phyloP scores from a whole-genome alignment of 2,888 invertebrate species.

The Perdita meconis region DNA sequence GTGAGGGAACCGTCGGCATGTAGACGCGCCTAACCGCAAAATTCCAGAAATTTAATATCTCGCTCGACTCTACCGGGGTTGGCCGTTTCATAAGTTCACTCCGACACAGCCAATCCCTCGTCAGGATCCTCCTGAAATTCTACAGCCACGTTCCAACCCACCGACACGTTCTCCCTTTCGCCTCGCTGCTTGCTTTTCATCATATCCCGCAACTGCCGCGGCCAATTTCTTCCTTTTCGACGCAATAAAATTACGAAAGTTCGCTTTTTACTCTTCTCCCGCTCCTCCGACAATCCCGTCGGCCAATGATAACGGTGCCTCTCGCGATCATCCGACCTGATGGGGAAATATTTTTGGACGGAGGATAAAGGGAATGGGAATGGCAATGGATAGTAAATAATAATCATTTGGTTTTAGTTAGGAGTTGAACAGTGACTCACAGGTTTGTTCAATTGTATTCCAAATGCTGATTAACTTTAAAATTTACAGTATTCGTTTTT shows the following conservation, averaged over 20 bases:
- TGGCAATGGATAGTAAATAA: too few relatives aligned
- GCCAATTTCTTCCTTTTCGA: constrained; percentile 41
- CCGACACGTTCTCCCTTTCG: constrained; percentile 52
- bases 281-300: too few relatives aligned
- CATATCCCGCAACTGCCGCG: constrained; percentile 40
- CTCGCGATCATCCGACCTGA: background rate
- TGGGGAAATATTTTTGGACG: background rate
- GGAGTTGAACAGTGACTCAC: too few relatives aligned
- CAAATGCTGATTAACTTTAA: too few relatives aligned
- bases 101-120: constrained; percentile 72
- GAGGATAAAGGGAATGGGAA: background rate
- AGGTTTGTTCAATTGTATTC: too few relatives aligned
- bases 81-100: constrained; percentile 81
- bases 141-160: constrained; percentile 64
- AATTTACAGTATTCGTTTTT: too few relatives aligned
- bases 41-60: constrained; percentile 87
- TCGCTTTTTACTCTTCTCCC: background rate
- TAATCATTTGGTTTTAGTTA: too few relatives aligned
- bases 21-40: constrained; percentile 83
- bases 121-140: constrained; percentile 70
- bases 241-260: constrained; percentile 23
- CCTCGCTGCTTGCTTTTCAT: constrained; percentile 35
- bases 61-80: constrained; percentile 75
- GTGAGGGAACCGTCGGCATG: constrained; percentile 68
- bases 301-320: constrained; percentile 1